These are phyloP conservation scores for Cryptocephalus primarius DNA, from an alignment of 2,888 invertebrate genomes.

Conservation along the genomic window DNA sequence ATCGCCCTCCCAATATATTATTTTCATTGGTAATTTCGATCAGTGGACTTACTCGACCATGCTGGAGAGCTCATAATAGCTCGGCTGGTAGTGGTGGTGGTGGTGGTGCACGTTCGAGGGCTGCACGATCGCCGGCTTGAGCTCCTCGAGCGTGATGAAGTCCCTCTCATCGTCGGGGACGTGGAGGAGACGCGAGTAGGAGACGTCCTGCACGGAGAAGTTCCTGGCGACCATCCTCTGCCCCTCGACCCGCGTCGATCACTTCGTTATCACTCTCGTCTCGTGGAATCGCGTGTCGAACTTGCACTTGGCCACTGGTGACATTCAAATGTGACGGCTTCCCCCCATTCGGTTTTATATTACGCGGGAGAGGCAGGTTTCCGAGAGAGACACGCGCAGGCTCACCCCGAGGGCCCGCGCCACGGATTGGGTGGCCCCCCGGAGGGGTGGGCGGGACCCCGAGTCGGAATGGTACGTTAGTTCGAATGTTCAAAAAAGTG, in stretches of 20 bases:
- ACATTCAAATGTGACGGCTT: slow-evolving; percentile 18
- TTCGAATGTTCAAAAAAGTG: no score
- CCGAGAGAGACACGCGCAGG: no score
- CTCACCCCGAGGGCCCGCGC: no score
- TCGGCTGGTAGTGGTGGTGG: slow-evolving; percentile 24
- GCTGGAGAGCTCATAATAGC: slow-evolving; percentile 32
- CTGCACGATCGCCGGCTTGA: slow-evolving; percentile 25
- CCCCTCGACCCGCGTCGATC: neutral
- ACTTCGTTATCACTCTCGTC: neutral
- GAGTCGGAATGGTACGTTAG: no score
- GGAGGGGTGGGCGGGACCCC: no score
- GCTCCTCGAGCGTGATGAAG: slow-evolving; percentile 35
- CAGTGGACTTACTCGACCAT: slow-evolving; percentile 31
- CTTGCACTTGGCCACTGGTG: slow-evolving; percentile 11
- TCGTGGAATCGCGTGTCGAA: slow-evolving; percentile 1
- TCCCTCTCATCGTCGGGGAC: slow-evolving; percentile 33
- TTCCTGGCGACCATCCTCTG: slow-evolving; percentile 33
- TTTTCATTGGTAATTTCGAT: no score
- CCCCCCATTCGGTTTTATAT: slow-evolving; percentile 13
- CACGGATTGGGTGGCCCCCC: no score
- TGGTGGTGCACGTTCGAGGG: neutral
- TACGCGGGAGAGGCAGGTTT: slow-evolving; percentile 6
- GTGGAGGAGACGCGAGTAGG: slow-evolving; percentile 35
- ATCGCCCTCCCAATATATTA: no score
- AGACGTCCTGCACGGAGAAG: slow-evolving; percentile 33